A percentile compares a stretch with the other conserved stretches of the same genome.
These are phyloP conservation scores for Temnopleurus reevesii DNA, from an alignment of 53 echinoderm and acorn worm species.

Conservation along the genomic window DNA sequence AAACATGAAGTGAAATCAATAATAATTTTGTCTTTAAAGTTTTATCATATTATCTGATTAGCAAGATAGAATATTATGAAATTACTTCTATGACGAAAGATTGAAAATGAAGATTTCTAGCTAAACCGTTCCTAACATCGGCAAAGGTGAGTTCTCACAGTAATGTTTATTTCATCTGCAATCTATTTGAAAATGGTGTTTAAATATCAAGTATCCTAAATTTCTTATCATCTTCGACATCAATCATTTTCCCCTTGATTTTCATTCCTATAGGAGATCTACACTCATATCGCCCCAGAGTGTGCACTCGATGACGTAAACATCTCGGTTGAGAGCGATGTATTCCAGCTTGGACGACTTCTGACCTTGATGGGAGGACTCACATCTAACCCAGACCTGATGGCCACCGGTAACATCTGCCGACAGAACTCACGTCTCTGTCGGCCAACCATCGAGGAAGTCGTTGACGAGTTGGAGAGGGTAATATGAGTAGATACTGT, in stretches of 20 bases:
- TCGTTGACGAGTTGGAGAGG: conserved; percentile 19
- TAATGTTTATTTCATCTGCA: no score
- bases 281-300: conserved; percentile 4
- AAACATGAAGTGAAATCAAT: no score
- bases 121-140: no score
- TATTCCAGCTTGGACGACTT: conserved; percentile 40
- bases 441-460: not conserved
- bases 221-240: no score
- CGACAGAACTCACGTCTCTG: not conserved
- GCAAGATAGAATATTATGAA: no score
- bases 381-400: not conserved
- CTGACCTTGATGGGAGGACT: not conserved
- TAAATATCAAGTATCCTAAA: no score
- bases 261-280: not conserved
- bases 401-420: not conserved
- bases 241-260: not conserved
- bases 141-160: no score
- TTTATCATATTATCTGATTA: no score
- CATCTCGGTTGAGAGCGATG: not conserved
- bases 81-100: no score
- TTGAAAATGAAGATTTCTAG: no score
- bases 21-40: no score
- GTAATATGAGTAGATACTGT: not conserved
- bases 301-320: not conserved
- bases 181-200: no score